A percentile compares a stretch with the other conserved stretches of the same genome.
phyloP scores from a whole-genome alignment of 2,888 invertebrate species.

The Kryphioiulus occultus region DNA sequence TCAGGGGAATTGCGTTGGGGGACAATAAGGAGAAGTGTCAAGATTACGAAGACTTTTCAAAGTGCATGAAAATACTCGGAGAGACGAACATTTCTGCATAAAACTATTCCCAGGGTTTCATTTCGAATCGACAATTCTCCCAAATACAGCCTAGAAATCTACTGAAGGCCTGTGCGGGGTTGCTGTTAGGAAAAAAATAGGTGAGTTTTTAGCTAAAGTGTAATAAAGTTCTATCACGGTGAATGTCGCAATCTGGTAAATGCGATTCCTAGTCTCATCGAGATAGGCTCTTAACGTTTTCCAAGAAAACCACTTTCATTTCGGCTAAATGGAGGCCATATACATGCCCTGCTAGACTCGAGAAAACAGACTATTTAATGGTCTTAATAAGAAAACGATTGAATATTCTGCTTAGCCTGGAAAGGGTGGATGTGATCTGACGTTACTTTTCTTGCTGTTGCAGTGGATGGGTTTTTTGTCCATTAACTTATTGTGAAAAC shows the following conservation, averaged over 20 bases:
- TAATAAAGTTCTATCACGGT: conserved; percentile 35
- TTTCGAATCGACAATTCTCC: not conserved
- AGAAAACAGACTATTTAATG: not conserved
- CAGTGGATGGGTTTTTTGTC: too few species aligned
- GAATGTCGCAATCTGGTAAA: conserved; percentile 31
- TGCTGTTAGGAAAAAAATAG: not conserved
- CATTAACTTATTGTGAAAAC: too few species aligned
- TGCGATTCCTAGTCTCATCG: conserved; percentile 25
- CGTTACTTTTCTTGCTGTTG: too few species aligned
- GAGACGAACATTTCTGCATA: conserved; percentile 3
- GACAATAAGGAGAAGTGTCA: not conserved
- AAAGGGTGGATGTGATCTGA: not conserved
- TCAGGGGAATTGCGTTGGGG: not conserved
- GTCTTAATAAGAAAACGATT: conserved; percentile 15
- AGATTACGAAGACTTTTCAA: conserved; percentile 18
- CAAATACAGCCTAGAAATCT: not conserved
- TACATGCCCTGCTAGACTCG: not conserved
- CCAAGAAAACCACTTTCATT: conserved; percentile 2
- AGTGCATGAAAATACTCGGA: conserved; percentile 15
- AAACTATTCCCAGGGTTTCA: conserved; percentile 25
- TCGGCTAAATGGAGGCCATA: not conserved
- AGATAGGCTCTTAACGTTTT: conserved; percentile 35
- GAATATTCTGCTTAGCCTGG: not conserved
- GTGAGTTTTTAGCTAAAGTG: conserved; percentile 19
- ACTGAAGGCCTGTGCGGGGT: not conserved